phyloP scores from a whole-genome alignment of 2,888 invertebrate species.

The Eilema depressum region DNA sequence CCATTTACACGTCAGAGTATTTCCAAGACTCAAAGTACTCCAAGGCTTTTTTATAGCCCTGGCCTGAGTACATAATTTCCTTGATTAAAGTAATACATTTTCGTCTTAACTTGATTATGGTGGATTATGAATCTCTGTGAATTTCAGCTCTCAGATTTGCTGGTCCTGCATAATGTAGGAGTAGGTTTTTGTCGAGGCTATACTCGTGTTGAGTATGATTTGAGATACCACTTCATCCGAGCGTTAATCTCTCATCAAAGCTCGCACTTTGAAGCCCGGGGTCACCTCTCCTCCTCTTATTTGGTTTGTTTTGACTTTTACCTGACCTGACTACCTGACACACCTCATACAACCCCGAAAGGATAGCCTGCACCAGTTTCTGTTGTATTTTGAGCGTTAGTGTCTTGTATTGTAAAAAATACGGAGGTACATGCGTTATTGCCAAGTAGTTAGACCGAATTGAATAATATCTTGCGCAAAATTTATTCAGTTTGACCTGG shows the following conservation, averaged over 20 bases:
- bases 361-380: too few relatives aligned
- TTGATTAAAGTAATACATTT: slow-evolving; percentile 45
- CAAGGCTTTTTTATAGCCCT: slow-evolving; percentile 22
- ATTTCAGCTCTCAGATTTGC: background rate
- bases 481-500: background rate
- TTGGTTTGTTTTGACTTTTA: too few relatives aligned
- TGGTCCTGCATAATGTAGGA: background rate
- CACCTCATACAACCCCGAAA: too few relatives aligned
- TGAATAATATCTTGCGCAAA: background rate
- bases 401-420: too few relatives aligned
- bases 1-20: slow-evolving; percentile 16
- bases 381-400: too few relatives aligned
- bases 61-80: slow-evolving; percentile 22
- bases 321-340: too few relatives aligned
- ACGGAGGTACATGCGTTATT: background rate
- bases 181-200: background rate
- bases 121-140: background rate
- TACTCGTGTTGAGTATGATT: background rate
- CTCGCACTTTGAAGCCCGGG: too few relatives aligned
- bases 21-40: slow-evolving; percentile 24
- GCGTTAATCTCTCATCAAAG: too few relatives aligned
- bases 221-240: background rate
- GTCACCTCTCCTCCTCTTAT: too few relatives aligned
- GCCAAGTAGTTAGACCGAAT: background rate
- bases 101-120: background rate